A percentile compares a stretch with the other conserved stretches of the same genome.
Evolutionary conservation across 2,797 vertebrate species (phyloP).

Genomic region (Fistularia commersonii): DNA sequence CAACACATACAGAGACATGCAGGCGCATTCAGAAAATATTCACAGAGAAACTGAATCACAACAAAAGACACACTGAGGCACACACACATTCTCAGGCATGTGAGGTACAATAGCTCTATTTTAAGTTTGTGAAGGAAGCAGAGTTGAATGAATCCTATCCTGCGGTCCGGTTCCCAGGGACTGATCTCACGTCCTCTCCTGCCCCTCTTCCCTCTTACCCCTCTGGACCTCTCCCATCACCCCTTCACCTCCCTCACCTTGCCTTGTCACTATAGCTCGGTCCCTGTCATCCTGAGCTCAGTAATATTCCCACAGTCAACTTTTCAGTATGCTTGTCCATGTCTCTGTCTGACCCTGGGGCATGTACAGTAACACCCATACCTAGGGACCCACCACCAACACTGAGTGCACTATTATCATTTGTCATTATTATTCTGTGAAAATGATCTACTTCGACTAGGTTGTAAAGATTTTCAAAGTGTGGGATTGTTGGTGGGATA

Average conservation of each 20-base stretch:
- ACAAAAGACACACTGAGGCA: constrained; percentile 29
- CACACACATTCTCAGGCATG: constrained; percentile 68
- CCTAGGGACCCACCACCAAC: constrained; percentile 6
- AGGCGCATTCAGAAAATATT: constrained; percentile 54
- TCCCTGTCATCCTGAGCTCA: constrained; percentile 52
- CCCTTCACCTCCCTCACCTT: constrained; percentile 52
- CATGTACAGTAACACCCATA: constrained; percentile 34
- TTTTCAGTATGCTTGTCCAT: constrained; percentile 18
- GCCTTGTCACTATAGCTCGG: constrained; percentile 39
- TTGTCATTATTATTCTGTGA: constrained; percentile 49
- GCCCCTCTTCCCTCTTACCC: constrained; percentile 76
- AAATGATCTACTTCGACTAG: constrained; percentile 30
- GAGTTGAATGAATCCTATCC: constrained; percentile 99
- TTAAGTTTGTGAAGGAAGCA: constrained; percentile 95
- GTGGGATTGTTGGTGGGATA: neutral
- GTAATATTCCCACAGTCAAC: constrained; percentile 67
- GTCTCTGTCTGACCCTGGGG: constrained; percentile 37
- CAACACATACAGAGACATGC: constrained; percentile 37
- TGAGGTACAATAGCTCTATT: constrained; percentile 99
- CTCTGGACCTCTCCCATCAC: constrained; percentile 39
- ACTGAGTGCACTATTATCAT: no score
- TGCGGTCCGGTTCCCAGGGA: constrained; percentile 98
- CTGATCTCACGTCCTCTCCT: constrained; percentile 90
- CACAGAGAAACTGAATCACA: constrained; percentile 53
- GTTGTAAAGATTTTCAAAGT: constrained; percentile 26